Evolutionary conservation across 2,113 vertebrate species (phyloP).

Genomic region (Chloebia gouldiae): DNA sequence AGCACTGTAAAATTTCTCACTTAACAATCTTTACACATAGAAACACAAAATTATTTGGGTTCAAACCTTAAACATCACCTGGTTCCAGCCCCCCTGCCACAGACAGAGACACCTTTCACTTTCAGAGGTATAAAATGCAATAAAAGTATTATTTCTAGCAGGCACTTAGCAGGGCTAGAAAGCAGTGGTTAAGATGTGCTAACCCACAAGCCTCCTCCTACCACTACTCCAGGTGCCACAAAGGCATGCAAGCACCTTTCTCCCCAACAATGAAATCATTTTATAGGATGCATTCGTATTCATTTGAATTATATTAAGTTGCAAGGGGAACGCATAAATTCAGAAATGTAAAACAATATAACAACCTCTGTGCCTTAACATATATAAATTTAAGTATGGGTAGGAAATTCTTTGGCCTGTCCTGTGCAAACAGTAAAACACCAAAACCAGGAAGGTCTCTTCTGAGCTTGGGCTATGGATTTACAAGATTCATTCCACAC

Average conservation of each 20-base stretch:
- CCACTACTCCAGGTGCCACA: not conserved
- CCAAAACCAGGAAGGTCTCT: not conserved
- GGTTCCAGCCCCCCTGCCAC: not conserved
- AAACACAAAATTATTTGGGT: not conserved
- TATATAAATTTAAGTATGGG: not conserved
- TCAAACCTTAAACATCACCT: not conserved
- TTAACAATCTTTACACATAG: not conserved
- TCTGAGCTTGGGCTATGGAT: not conserved
- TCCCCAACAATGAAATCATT: not conserved
- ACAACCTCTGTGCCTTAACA: not conserved
- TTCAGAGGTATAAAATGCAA: not conserved
- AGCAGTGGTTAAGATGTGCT: not conserved
- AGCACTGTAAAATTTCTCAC: not conserved
- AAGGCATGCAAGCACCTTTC: not conserved
- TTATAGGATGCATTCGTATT: not conserved
- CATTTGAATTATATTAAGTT: not conserved
- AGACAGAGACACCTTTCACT: not conserved
- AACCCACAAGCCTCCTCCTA: not conserved
- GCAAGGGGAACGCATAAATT: not conserved
- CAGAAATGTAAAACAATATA: not conserved
- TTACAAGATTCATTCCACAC: not conserved
- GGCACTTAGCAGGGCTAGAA: not conserved
- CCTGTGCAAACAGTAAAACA: not conserved
- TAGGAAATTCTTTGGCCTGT: not conserved
- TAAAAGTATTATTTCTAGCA: not conserved